phyloP scores from a whole-genome alignment of 2,888 invertebrate genomes.

The Cataglyphis rosenhaueri region DNA sequence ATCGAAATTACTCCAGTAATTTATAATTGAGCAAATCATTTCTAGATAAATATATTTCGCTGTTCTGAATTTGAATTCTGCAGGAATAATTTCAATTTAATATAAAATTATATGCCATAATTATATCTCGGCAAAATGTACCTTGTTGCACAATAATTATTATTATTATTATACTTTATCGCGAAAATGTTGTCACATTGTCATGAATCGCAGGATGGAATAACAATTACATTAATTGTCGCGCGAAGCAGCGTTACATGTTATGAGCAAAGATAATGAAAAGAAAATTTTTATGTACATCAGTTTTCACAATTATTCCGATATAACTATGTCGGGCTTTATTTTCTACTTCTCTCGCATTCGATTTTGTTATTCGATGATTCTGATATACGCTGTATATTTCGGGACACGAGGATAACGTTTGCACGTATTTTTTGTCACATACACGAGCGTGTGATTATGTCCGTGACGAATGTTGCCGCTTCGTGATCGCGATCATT shows the following conservation, averaged over 20 bases:
- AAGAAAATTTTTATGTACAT: background rate
- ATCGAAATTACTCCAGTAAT: background rate
- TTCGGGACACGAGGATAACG: background rate
- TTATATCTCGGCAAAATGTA: background rate
- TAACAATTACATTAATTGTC: constrained; percentile 20
- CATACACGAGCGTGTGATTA: constrained; percentile 7
- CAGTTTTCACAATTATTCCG: constrained; percentile 31
- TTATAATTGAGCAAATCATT: constrained; percentile 5
- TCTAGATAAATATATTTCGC: background rate
- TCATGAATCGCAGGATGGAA: constrained; percentile 2
- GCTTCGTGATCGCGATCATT: constrained; percentile 38
- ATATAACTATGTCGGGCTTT: background rate
- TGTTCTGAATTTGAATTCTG: background rate
- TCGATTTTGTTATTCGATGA: background rate
- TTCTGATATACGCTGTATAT: background rate
- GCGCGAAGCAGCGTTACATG: background rate
- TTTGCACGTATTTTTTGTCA: background rate
- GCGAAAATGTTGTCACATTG: background rate
- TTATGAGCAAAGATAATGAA: constrained; percentile 15
- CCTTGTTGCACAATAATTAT: no score
- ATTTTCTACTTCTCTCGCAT: background rate
- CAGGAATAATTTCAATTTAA: background rate
- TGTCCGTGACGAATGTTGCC: constrained; percentile 17
- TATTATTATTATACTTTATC: background rate
- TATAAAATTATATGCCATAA: constrained; percentile 14